Evolutionary conservation across 2,888 invertebrate genomes (phyloP).

Genomic region (Parasteatoda lunata): DNA sequence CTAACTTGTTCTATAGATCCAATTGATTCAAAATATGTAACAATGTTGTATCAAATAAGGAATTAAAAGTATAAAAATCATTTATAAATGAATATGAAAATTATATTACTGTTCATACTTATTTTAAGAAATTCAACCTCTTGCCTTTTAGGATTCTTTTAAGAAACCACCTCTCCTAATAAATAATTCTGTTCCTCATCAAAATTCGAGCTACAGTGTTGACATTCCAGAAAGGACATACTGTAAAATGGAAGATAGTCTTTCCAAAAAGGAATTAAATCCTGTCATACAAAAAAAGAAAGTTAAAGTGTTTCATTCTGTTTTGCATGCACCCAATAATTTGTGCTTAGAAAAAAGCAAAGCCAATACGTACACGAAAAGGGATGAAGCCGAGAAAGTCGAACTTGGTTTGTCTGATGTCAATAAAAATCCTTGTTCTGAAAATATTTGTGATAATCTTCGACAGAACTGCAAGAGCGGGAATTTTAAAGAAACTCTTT

Average conservation of each 20-base stretch:
- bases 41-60: no score
- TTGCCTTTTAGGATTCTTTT: neutral
- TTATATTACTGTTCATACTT: no score
- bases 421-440: neutral
- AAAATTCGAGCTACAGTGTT: neutral
- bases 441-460: slow-evolving; percentile 33
- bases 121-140: neutral
- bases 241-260: neutral
- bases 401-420: neutral
- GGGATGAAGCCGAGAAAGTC: neutral
- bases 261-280: neutral
- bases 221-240: slow-evolving; percentile 40
- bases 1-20: no score
- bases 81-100: no score
- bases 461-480: slow-evolving; percentile 3
- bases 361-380: neutral
- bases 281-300: neutral
- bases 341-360: no score
- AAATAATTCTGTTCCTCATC: neutral
- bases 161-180: neutral
- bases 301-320: neutral
- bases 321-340: no score
- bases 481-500: neutral
- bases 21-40: no score
- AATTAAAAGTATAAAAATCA: no score